Base-by-base conservation (phyloP, 1,140 invertebrate genomes). In the Formica exsecta region DNA sequence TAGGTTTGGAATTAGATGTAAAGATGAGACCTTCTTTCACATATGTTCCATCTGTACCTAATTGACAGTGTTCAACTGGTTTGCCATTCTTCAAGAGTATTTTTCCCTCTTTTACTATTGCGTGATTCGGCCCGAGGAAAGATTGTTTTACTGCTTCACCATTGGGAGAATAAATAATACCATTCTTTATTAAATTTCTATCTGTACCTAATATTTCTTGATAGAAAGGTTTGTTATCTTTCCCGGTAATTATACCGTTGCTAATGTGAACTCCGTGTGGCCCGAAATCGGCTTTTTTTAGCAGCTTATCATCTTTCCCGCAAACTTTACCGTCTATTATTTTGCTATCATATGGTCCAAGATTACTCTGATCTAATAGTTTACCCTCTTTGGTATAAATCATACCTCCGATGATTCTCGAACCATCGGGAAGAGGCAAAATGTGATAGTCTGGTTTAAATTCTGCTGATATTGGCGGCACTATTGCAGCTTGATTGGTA, bases 21-120 rank as follows among this genome's bases (percentile, higher is more conserved):
- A 94, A 95, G 59, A 95, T 87, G 9, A 95, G 81, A 59, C 95
- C 95, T 2, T 95, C 95, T 80, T 95, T 95, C 0, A 95, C 73
- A 51, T 92, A 94, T 2, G 92, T 93, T 22, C 94, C 94, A 57
- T 95, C 90, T 13, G 87, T 80, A 22, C 92, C 93, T 1, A 95
- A 87, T 70, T 91, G 92, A 38, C 92, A 92, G 7, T 93, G 87
- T 22, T 87, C 91, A 25, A 94, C 73, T 0, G 92, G 91, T 85
- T 95, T 95, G 0, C 94, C 94, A 75, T 94, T 94, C 61, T 95
- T 95, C 0, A 85, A 87, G 0, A 94, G 71, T 9, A 95, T 87
- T 77, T 92, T 95, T 0, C 94, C 95, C 13, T 95, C 94, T 77
- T 94, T 94, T 1, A 95, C 88, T 0, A 84, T 29, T 0, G 92